Evolutionary conservation across 2,797 vertebrate species (phyloP), one percentile per base, ranked within the genome.

Genomic region (Sebastolobus altivelis): DNA sequence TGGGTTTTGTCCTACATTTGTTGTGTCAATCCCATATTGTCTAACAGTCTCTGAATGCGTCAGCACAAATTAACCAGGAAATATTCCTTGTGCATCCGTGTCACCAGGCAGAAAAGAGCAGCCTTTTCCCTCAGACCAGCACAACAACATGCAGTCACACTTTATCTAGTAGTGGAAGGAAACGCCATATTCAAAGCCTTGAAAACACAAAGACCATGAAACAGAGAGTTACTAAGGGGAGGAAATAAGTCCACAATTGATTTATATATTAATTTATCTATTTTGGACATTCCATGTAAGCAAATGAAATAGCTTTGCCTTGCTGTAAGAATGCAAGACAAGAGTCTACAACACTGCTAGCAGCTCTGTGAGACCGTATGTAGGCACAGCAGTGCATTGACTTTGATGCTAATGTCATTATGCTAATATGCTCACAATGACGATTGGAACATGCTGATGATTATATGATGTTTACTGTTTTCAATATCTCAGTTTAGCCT

Each of bases 1-100:
- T 68, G 56, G 2, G 33, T 22, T 60, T 54, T 62, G 73, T 74
- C 62, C 77, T 46, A 69, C 67, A 77, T 72, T 60, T 72, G 65
- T 54, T 60, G 2, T 61, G 72, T 81, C 75, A 77, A 1, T 70
- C 27, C 10, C 20, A 4, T 37, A 29, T 74, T 74, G 79, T 82
- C 63, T 40, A 79, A 31, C 37, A 59, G 40, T 71, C 75, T 20
- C 18, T 7, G 16, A 49, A 49, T 49, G 46, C 3, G 46, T 61
- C 71, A 63, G 46, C 20, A 4, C 38, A 43, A 59, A 88, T 88
- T 82, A 84, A 74, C 68, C 43, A 27, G 37, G 65, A 72, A 54
- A 56, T 43, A 65, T 8, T 63, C 49, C 27, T 33, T 11, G 14
- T n/a, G 49, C 35, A 43, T 79, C n/a, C 10, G 2, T 10, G 75